These are phyloP conservation scores for Corvus cornix DNA, from an alignment of 2,113 vertebrate genomes.

Conservation along the genomic window DNA sequence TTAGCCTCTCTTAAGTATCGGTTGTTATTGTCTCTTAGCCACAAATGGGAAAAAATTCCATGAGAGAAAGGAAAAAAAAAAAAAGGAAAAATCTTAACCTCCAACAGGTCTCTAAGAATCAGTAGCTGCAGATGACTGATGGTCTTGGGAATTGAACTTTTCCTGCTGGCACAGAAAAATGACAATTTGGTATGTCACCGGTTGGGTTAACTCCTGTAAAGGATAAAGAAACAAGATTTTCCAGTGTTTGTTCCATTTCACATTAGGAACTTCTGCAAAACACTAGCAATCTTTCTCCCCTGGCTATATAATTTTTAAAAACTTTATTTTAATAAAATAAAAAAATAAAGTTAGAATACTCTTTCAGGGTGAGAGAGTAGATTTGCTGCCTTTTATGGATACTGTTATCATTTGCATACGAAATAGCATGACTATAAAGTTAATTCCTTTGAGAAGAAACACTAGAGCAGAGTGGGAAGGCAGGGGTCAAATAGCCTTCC, in stretches of 20 bases:
- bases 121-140: neutral
- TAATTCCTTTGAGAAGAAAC: neutral
- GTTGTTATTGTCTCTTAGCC: neutral
- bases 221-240: neutral
- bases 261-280: neutral
- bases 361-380: neutral
- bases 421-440: neutral
- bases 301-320: neutral
- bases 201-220: neutral
- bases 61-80: neutral
- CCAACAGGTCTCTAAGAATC: neutral
- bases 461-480: neutral
- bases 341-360: neutral
- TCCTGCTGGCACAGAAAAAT: neutral
- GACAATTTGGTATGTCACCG: neutral
- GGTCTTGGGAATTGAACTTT: neutral
- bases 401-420: neutral
- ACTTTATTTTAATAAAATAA: neutral
- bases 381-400: neutral
- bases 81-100: neutral
- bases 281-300: neutral
- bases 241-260: neutral
- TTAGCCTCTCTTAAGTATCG: neutral
- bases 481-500: neutral
- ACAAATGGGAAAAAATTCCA: neutral